Evolutionary conservation across 1,140 invertebrate species (phyloP).

Genomic region (Himalopsyche phryganea): DNA sequence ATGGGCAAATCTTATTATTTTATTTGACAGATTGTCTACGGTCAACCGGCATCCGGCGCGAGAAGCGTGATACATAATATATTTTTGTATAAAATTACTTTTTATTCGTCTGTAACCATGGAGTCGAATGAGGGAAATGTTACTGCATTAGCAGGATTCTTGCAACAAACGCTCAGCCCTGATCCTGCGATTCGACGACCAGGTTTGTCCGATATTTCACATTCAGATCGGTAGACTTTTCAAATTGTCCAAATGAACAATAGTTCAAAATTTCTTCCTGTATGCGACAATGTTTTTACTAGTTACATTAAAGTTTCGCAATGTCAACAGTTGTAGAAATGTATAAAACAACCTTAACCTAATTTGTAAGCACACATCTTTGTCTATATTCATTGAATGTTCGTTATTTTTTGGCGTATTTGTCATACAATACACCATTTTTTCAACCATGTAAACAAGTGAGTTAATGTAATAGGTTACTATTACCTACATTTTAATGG

Average conservation of each 20-base stretch:
- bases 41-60: too few species aligned
- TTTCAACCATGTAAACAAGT: too few species aligned
- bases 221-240: slow-evolving; percentile 1
- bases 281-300: neutral
- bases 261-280: neutral
- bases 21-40: too few species aligned
- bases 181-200: slow-evolving; percentile 76
- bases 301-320: neutral
- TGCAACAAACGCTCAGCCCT: slow-evolving; percentile 85
- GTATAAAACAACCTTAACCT: too few species aligned
- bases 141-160: slow-evolving; percentile 72
- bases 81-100: too few species aligned
- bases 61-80: too few species aligned
- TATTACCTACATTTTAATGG: too few species aligned
- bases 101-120: slow-evolving; percentile 52
- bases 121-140: slow-evolving; percentile 82
- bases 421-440: too few species aligned
- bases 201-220: slow-evolving; percentile 59
- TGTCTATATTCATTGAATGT: neutral
- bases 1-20: too few species aligned
- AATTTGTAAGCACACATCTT: too few species aligned
- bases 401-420: neutral
- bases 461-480: too few species aligned
- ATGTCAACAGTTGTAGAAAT: neutral
- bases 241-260: neutral